phyloP scores from a whole-genome alignment of 2,888 invertebrate genomes.

The Sepioteuthis lessoniana region DNA sequence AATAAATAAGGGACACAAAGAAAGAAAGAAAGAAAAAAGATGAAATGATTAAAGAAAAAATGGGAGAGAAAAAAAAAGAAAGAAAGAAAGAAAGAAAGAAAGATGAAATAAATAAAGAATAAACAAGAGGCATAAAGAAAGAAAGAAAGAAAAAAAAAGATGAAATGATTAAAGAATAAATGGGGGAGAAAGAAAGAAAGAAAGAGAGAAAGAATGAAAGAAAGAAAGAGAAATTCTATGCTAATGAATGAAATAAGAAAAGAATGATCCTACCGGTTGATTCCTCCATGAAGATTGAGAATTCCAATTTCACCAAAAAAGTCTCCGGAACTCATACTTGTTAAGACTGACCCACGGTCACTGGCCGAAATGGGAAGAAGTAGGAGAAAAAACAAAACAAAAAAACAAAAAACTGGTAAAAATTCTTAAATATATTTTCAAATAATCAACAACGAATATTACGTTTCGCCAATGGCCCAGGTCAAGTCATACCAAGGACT shows the following conservation, averaged over 20 bases:
- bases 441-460: no score
- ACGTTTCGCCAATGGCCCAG: no score
- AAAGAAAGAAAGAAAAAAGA: not conserved
- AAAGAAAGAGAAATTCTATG: not conserved
- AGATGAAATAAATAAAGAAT: fast-evolving
- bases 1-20: not conserved
- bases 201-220: no score
- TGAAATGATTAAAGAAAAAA: not conserved
- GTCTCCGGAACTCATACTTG: constrained; percentile 97
- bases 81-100: no score
- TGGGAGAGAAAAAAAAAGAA: not conserved
- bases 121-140: no score
- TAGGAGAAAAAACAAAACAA: not conserved
- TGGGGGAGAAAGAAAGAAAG: no score
- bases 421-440: no score
- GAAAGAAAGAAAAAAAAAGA: no score
- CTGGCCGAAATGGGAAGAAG: constrained; percentile 77
- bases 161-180: no score
- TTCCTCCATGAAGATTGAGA: constrained; percentile 89
- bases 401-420: no score
- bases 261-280: constrained; percentile 86
- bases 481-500: no score
- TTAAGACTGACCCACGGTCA: constrained; percentile 91
- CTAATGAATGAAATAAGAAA: not conserved
- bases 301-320: constrained; percentile 99